Evolutionary conservation across 2,797 vertebrate species (phyloP), one percentile per base, ranked within the genome.

Genomic region (Setipinna tenuifilis): DNA sequence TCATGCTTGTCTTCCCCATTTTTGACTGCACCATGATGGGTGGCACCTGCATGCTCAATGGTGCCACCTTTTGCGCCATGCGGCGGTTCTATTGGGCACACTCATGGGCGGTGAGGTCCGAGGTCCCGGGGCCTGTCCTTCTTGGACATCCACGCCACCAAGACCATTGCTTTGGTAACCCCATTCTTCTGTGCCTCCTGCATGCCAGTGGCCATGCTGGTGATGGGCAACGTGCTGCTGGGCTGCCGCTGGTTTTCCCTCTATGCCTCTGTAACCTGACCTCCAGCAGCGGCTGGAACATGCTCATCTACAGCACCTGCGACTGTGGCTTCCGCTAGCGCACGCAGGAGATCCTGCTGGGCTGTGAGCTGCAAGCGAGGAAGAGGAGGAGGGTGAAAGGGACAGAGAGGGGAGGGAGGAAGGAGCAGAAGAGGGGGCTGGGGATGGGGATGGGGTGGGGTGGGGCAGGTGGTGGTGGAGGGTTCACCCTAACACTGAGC

Each of bases 281-380:
- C 31, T 91, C 90, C 80, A 93, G 92, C 84, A 93, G 91, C 82
- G 89, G 90, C 84, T 92, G 91, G 92, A 93, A 93, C 50, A 88
- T 93, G 31, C 87, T 91, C 81, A 90, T 93, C 84, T 91, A 91
- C 84, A 91, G 90, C 7, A 44, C 83, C 84, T 84, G 89, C 61
- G 93, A 93, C 87, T 87, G 88, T 21, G 87, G 61, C 25, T 93
- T 92, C 84, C 84, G 89, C 21, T 89, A 78, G 82, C 88, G 91
- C 31, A 61, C 87, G 17, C 83, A 54, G 83, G 90, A 92, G 82
- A 83, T 92, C 16, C 90, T 92, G 57, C 83, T 83, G 10, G 87
- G 84, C 75, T 58, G 23, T 50, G 81, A 71, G 35, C 16, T 6
- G 23, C 23, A 54, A 28, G 19, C 88, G 61, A 75, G 68, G 48